These are phyloP conservation scores for Amphipyra berbera DNA, from an alignment of 2,888 invertebrate species.

Conservation along the genomic window DNA sequence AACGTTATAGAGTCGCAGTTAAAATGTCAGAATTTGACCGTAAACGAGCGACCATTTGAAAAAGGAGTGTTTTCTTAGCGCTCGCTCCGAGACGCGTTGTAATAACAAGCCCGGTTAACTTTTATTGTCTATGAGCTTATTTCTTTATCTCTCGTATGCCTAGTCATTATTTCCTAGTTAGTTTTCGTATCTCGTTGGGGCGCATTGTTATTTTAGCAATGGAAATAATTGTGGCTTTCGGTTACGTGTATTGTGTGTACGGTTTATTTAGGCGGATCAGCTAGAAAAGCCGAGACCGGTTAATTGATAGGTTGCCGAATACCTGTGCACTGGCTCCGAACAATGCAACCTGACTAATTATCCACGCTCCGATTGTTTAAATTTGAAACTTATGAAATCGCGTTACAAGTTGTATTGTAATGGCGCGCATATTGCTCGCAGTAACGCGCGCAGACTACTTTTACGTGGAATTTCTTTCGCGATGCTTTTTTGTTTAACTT, in stretches of 20 bases:
- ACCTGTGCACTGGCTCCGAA: conserved; percentile 85
- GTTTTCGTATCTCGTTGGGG: conserved; percentile 62
- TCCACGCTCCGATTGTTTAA: conserved; percentile 86
- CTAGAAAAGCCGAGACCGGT: conserved; percentile 70
- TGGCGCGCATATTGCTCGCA: conserved; percentile 63
- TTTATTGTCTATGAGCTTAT: conserved; percentile 87
- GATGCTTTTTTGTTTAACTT: conserved; percentile 79
- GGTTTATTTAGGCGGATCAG: conserved; percentile 84
- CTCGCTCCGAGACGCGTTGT: conserved; percentile 71
- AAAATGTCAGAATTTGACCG: conserved; percentile 87
- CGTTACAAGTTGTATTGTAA: conserved; percentile 76
- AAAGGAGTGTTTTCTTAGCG: conserved; percentile 87
- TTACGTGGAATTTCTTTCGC: conserved; percentile 83
- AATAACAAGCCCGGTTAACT: conserved; percentile 81
- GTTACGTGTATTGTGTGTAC: conserved; percentile 60
- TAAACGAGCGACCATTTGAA: conserved; percentile 84
- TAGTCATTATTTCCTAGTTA: conserved; percentile 78
- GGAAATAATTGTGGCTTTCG: conserved; percentile 63
- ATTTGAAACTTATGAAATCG: conserved; percentile 87
- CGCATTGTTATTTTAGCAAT: conserved; percentile 81
- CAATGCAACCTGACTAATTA: conserved; percentile 84
- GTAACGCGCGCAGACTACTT: conserved; percentile 69
- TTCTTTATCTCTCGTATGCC: conserved; percentile 80
- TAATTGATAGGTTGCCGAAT: conserved; percentile 86
- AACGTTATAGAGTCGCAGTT: conserved; percentile 85